Evolutionary conservation across 2,113 vertebrate species (phyloP), one percentile per base, ranked within the genome.

Genomic region (Romanogobio albipinnatus): DNA sequence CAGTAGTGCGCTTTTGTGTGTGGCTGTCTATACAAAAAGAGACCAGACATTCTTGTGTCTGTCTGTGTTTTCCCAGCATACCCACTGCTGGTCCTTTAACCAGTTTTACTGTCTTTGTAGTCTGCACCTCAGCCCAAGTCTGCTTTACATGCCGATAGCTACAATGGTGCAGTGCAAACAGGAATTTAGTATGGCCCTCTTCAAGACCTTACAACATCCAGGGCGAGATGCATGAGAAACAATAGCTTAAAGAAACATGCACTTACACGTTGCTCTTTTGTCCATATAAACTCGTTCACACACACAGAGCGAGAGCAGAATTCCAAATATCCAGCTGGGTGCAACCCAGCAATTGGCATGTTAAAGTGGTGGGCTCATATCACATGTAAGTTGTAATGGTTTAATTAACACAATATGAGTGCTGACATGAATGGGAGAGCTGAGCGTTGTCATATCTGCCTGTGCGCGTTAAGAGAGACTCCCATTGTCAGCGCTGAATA

Each of bases 341-440:
- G 82, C 62, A 85, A 75, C 68, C 85, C 88, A 87, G 84, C 73
- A 84, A 84, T 61, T 91, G 88, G 85, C 85, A 90, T 81, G 76
- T 81, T 87, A 45, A 91, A 90, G 86, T 88, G 88, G 36, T 70
- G 66, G 61, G 83, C 84, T 90, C 87, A 90, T 82, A 82, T 92
- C 47, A 81, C 58, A 87, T 90, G 86, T 89, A 88, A 76, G 90
- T 90, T 92, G 85, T 93, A 94, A 91, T 85, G 86, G 84, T 93
- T 90, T 93, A 92, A 92, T 93, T 93, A 88, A 90, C 91, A 33
- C 84, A 81, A 90, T 87, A 81, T 88, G 82, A 91, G 90, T 90
- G 91, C 87, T 79, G 86, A 83, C 86, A 84, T 90, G 84, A 73
- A 89, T 82, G 85, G 88, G 88, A 90, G 53, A 24, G 66, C 64